Evolutionary conservation across 2,113 vertebrate species (phyloP), one percentile per base, ranked within the genome.

Genomic region (Platichthys flesus): DNA sequence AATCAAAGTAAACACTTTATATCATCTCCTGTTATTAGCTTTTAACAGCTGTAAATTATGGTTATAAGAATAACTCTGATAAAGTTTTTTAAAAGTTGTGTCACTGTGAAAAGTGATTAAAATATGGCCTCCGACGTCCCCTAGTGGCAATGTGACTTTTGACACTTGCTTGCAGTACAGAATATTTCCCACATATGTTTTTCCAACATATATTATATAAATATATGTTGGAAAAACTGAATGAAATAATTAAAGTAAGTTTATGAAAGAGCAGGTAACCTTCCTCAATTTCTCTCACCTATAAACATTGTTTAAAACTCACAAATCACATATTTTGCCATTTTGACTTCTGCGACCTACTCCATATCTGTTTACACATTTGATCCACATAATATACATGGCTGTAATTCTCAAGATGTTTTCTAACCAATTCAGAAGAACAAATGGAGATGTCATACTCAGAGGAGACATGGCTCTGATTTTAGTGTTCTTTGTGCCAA

Each of bases 131-230:
- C 69, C 86, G 60, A 57, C 52, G 65, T 1, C 86, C 83, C 76
- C 88, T 90, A 79, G 86, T 81, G 90, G 85, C 6, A 62, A 2
- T 3, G 2, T 56, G 57, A 59, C 66, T 35, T 2, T 14, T 56
- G 31, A 42, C 16, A 20, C 14, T 31, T 12, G 23, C 14, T 45
- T 12, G 23, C 4, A 8, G 40, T 15, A 16, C 3, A 37, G 35
- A 45, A 42, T 21, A 28, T 23, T 62, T n/a, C 37, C 24, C 37
- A 16, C 15, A 4, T 40, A 12, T 1, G 28, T 1, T 52, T 40
- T 23, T 23, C 23, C 23, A 23, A 23, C 23, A 2, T 24, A 24
- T 6, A 9, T 16, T 65, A 31, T 26, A 49, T 5, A 37, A 21
- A 47, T 18, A 2, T 61, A 65, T 21, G 10, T 28, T 49, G 13